Percentiles rank a stretch among this genome's conserved stretches.
Conservation (phyloP, 2,888 invertebrate genomes). For the Tetranychus truncatus region DNA sequence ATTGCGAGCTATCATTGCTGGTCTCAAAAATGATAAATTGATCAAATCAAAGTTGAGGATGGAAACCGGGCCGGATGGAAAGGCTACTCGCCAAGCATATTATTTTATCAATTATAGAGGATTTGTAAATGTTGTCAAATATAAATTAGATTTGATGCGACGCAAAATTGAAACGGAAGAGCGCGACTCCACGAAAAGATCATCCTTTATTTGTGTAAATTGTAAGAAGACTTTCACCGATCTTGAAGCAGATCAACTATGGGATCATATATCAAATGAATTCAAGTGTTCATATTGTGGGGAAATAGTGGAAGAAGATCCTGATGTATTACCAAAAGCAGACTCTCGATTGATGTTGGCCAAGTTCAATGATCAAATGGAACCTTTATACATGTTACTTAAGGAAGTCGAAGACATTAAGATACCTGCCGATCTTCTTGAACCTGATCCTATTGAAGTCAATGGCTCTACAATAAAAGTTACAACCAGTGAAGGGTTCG, state of each 20-base stretch:
- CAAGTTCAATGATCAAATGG: conserved; percentile 81
- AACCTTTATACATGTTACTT: conserved; percentile 55
- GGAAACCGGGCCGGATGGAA: conserved; percentile 85
- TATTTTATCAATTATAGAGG: conserved; percentile 93
- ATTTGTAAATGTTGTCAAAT: conserved; percentile 92
- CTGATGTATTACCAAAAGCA: conserved; percentile 74
- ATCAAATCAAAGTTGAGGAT: conserved; percentile 75
- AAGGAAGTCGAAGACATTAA: conserved; percentile 55
- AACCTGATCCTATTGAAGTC: conserved; percentile 58
- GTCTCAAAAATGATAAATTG: conserved; percentile 75
- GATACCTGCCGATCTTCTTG: conserved; percentile 73
- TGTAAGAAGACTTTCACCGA: conserved; percentile 89
- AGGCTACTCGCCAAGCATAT: conserved; percentile 86
- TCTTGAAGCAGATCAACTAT: conserved; percentile 74
- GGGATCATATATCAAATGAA: conserved; percentile 62
- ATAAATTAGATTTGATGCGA: conserved; percentile 85
- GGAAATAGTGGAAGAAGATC: conserved; percentile 78
- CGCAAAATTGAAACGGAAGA: conserved; percentile 89
- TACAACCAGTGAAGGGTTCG: not conserved
- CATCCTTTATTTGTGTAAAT: conserved; percentile 78
- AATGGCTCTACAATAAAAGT: conserved; percentile 20
- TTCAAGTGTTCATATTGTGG: conserved; percentile 74
- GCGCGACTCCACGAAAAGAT: conserved; percentile 76
- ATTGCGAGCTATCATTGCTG: conserved; percentile 65
- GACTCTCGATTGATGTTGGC: conserved; percentile 75